These are phyloP conservation scores for Paramuricea clavata DNA, from an alignment of 92 coral and sea anemone genomes.

Conservation along the genomic window DNA sequence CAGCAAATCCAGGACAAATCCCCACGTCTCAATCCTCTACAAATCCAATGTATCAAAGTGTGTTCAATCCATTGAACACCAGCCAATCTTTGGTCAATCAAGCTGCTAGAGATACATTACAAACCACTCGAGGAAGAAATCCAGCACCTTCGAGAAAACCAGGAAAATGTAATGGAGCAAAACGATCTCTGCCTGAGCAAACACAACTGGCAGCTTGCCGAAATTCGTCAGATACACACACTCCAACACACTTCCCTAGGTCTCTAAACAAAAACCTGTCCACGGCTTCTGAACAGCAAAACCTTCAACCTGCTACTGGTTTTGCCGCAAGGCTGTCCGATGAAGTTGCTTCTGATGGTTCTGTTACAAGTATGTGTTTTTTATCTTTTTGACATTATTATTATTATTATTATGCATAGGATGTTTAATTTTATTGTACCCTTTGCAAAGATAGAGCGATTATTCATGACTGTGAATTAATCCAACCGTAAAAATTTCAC, in stretches of 20 bases:
- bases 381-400: background rate
- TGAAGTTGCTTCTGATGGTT: background rate
- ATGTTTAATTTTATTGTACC: no score
- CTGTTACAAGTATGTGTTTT: background rate
- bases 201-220: background rate
- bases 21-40: background rate
- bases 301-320: background rate
- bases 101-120: background rate
- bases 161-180: background rate
- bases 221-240: background rate
- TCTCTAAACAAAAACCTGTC: background rate
- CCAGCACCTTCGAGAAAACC: background rate
- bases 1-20: background rate
- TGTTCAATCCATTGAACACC: background rate
- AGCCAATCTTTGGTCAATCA: background rate
- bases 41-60: background rate
- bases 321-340: background rate
- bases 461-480: no score
- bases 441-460: no score
- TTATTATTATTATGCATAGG: no score
- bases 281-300: background rate
- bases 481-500: no score
- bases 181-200: background rate
- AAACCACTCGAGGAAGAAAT: no score
- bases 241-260: background rate